Base-by-base conservation (phyloP, 2,797 vertebrate genomes). In the Siniperca obscura region DNA sequence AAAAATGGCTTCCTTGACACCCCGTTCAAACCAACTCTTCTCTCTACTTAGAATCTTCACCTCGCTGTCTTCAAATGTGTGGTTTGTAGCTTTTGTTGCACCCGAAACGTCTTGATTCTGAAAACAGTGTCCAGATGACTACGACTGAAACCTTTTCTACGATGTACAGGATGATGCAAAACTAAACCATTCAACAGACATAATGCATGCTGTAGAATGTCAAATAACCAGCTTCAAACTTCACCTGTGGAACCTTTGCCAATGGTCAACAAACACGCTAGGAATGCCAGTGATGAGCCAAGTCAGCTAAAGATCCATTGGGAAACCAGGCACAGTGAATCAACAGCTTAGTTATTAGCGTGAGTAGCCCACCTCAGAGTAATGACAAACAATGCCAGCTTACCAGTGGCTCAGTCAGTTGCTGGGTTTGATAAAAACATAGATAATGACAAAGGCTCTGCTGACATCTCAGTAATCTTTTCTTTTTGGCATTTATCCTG, bases 241-340 rank as follows among this genome's bases (percentile, higher is more conserved):
- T 76, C 21, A 13, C 42, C 65, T 74, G 46, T 84, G 71, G 38
- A 14, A 36, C 40, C 4, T 66, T 75, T 82, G 53, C 73, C 70
- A 76, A 57, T 36, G 55, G 9, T 71, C 36, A 38, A 48, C 19
- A 78, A 67, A 36, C 60, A 76, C 7, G 40, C 42, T 11, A 70
- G 71, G 80, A 86, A 85, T 85, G 69, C 16, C n/a, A n/a, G 5
- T 30, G 50, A 83, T 40, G 70, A 80, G 78, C 74, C 71, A 78
- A 73, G 68, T 82, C 75, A 60, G 75, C 74, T 75, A 62, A 67
- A 81, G 70, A 64, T 69, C 21, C 22, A 57, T 30, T 61, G 38
- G 50, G 46, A 79, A 80, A 77, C 10, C 22, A 53, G 64, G 52
- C 44, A 21, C 38, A 40, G 53, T 62, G 17, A 64, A 74, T 74